Base-by-base conservation (phyloP, 2,797 vertebrate species). In the Hoplostethus atlanticus region DNA sequence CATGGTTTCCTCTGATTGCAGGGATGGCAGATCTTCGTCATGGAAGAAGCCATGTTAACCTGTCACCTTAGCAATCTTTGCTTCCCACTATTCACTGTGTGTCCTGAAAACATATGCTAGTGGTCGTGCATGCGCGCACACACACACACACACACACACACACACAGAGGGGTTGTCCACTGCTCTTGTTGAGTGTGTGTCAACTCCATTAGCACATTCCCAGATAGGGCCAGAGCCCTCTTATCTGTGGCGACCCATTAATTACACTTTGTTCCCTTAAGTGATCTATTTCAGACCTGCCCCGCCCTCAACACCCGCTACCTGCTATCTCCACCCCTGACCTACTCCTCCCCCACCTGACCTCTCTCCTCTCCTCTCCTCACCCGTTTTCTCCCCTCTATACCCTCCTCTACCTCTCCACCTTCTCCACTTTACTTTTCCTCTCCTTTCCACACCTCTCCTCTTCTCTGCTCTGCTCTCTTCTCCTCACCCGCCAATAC, bases 181-280 rank as follows among this genome's bases (percentile, higher is more conserved):
- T 91, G 92, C 90, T 94, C 87, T 91, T 89, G 88, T 80, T 91
- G 92, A 93, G 93, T 93, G 92, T 93, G 92, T 93, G 92, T 94
- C 92, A 93, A 94, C 93, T 94, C 94, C 93, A 95, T 95, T 95
- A 95, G 94, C 94, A 94, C 94, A 95, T 95, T 96, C 94, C 93
- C 94, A 90, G 95, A 96, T 95, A 95, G 95, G 90, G 80, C 87
- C 89, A 87, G 85, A 86, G 92, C 86, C 83, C 89, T 94, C 92
- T 95, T 95, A 96, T 95, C 94, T 93, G 78, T 84, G 85, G 91
- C 89, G 87, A 94, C 93, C 94, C 94, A 95, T 96, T 95, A 95
- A 96, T 96, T 96, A 95, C 94, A 96, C 95, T 96, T 95, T 95
- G 95, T 95, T 95, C 94, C 92, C 90, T 91, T 95, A 95, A 95